Conservation (phyloP, 2,113 vertebrate genomes). For the Corythornis madagascariensis region DNA sequence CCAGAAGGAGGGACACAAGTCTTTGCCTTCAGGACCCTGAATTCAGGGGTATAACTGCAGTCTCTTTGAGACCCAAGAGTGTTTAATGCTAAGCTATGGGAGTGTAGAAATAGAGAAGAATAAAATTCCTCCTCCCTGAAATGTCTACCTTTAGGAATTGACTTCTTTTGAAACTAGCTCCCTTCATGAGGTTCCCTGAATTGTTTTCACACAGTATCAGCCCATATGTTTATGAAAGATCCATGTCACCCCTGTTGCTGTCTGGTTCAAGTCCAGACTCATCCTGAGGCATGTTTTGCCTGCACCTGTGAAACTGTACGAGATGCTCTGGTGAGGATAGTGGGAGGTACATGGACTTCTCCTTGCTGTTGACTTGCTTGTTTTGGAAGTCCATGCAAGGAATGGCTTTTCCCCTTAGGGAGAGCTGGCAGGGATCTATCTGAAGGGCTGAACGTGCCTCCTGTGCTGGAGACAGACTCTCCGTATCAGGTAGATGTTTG, state of each 20-base stretch:
- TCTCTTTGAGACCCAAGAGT: neutral
- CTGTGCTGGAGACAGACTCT: neutral
- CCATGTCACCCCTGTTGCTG: neutral
- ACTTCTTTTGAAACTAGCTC: neutral
- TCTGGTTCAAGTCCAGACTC: neutral
- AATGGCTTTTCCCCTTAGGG: constrained; percentile 8
- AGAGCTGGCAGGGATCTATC: neutral
- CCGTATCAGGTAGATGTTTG: constrained; percentile 56
- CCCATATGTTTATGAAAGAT: neutral
- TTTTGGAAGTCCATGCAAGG: constrained; percentile 39
- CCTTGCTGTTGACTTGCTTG: neutral
- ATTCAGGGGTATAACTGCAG: neutral
- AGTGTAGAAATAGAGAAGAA: neutral
- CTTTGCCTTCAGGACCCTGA: neutral
- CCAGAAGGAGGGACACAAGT: neutral
- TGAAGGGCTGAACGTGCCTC: neutral
- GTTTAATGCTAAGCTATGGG: neutral
- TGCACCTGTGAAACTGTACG: neutral
- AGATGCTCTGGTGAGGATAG: constrained; percentile 1
- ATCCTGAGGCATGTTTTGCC: neutral
- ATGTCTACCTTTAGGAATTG: neutral
- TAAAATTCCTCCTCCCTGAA: no score
- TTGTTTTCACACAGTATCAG: no score
- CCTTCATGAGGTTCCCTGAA: neutral
- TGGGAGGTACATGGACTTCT: neutral